phyloP scores from a whole-genome alignment of 2,113 vertebrate species.

The Boleophthalmus pectinirostris region DNA sequence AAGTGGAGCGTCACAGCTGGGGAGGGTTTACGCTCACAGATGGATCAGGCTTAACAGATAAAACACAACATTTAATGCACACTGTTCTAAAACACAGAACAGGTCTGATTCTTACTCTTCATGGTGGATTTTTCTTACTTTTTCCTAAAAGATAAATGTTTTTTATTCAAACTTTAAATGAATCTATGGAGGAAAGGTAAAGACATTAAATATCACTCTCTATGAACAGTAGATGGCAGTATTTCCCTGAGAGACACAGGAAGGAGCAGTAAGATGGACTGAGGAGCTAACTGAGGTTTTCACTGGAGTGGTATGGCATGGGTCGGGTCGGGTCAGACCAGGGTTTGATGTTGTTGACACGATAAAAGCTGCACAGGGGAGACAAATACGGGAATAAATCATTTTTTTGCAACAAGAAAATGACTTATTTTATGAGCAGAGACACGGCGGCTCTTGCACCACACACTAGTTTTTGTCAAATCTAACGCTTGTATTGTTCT shows the following conservation, averaged over 20 bases:
- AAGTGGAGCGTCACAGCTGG: neutral
- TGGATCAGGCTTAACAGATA: too few relatives aligned
- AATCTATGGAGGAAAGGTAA: slow-evolving; percentile 45
- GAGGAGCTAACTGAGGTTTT: neutral
- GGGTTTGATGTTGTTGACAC: too few relatives aligned
- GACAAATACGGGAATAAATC: too few relatives aligned
- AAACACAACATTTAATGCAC: neutral
- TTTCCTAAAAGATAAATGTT: slow-evolving; percentile 37
- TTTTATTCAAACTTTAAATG: neutral
- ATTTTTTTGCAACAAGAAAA: too few relatives aligned
- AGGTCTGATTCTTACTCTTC: neutral
- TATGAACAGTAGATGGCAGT: slow-evolving; percentile 49
- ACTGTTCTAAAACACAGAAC: too few relatives aligned
- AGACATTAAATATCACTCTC: slow-evolving; percentile 3
- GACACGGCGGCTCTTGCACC: too few relatives aligned
- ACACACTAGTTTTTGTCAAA: neutral
- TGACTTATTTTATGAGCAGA: too few relatives aligned
- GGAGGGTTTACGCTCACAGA: neutral
- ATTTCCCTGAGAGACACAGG: slow-evolving; percentile 39
- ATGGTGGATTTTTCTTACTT: slow-evolving; percentile 38
- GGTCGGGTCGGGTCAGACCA: neutral
- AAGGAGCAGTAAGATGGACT: slow-evolving; percentile 13
- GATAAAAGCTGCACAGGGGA: too few relatives aligned
- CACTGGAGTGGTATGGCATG: neutral
- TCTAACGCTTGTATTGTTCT: too few relatives aligned